Conservation (phyloP, 2,113 vertebrate species). For the Cranoglanis bouderius region DNA sequence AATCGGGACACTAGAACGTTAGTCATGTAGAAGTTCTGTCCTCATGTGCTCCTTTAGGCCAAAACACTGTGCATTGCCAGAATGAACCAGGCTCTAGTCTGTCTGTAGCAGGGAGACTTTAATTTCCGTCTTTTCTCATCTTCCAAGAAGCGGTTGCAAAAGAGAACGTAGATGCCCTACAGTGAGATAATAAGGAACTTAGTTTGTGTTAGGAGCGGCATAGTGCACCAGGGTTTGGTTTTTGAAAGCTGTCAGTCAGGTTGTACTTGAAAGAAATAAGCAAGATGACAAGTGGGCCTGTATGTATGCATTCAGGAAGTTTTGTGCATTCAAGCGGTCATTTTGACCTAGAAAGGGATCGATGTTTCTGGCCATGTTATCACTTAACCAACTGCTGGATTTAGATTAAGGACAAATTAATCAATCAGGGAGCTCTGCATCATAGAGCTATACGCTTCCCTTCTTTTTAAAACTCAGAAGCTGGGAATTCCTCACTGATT, state of each 20-base stretch:
- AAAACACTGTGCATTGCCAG: constrained; percentile 9
- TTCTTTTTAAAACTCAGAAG: neutral
- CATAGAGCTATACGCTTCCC: neutral
- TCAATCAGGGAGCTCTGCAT: neutral
- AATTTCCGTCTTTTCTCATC: constrained; percentile 19
- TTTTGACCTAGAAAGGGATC: neutral
- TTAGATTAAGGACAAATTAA: neutral
- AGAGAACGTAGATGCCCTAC: neutral
- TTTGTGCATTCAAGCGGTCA: neutral
- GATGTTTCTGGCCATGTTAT: neutral
- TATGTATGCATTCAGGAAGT: neutral
- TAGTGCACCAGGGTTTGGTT: neutral
- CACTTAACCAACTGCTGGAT: neutral
- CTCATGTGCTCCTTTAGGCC: constrained; percentile 19
- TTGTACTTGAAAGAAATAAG: constrained; percentile 35
- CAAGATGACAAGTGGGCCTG: constrained; percentile 19
- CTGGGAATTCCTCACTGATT: constrained; percentile 20
- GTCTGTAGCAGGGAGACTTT: neutral
- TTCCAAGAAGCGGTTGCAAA: constrained; percentile 13
- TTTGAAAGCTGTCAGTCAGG: constrained; percentile 38
- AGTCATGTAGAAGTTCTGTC: constrained; percentile 22
- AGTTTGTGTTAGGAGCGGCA: neutral
- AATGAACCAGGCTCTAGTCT: neutral
- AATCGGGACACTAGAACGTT: constrained; percentile 30
- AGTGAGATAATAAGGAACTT: constrained; percentile 11